Evolutionary conservation across 2,797 vertebrate species (phyloP).

Genomic region (Cynopterus sphinx): DNA sequence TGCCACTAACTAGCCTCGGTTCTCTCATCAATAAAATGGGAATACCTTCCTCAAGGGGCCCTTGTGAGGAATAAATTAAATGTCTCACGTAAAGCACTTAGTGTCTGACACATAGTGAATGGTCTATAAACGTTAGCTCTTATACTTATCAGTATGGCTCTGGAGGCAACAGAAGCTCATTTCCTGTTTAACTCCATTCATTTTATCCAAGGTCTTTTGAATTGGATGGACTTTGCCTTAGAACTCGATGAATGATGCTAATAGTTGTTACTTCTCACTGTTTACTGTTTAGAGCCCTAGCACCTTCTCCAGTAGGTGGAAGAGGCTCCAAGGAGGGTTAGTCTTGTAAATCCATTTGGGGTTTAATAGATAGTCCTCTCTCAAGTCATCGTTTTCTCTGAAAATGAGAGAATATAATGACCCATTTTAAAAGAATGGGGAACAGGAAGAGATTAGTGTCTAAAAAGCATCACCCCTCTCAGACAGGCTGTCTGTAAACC

Average conservation of each 20-base stretch:
- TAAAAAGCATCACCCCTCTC: neutral
- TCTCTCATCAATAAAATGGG: neutral
- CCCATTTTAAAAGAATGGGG: neutral
- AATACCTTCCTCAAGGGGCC: neutral
- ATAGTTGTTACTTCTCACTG: neutral
- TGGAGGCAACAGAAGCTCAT: neutral
- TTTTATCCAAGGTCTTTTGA: neutral
- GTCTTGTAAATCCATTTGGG: neutral
- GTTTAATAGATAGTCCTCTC: neutral
- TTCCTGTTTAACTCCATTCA: neutral
- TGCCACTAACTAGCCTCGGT: neutral
- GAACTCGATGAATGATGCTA: neutral
- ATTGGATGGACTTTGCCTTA: neutral
- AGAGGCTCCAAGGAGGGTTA: neutral
- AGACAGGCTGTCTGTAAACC: neutral
- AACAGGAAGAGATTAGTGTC: neutral
- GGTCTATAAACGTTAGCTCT: neutral
- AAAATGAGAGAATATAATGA: neutral
- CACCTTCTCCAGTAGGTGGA: neutral
- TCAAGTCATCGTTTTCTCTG: neutral
- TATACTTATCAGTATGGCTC: neutral
- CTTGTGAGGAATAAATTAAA: neutral
- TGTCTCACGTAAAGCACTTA: neutral
- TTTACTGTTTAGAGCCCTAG: neutral
- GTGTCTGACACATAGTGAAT: slow-evolving; percentile 13